Evolutionary conservation across 2,797 vertebrate genomes (phyloP).

Genomic region (Craterocephalus amniculus): DNA sequence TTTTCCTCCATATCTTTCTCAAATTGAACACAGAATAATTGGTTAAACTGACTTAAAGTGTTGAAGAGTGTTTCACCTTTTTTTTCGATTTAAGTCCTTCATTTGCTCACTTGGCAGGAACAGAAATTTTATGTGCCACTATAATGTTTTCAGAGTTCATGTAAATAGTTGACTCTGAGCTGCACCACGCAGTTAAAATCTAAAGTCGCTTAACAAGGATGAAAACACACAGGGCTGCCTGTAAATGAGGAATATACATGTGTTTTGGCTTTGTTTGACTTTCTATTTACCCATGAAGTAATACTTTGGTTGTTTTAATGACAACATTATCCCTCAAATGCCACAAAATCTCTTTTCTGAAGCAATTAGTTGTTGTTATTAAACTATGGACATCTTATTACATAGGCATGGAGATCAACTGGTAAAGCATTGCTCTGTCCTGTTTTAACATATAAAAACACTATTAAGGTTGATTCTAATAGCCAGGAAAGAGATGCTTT

Average conservation of each 20-base stretch:
- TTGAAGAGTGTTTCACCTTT: not conserved
- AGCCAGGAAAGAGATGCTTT: conserved; percentile 39
- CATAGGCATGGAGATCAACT: conserved; percentile 28
- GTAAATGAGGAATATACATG: conserved; percentile 65
- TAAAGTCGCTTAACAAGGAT: conserved; percentile 60
- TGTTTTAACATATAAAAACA: conserved; percentile 51
- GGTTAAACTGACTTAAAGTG: not conserved
- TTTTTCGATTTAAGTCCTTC: not conserved
- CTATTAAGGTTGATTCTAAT: conserved; percentile 24
- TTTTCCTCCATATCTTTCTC: not conserved
- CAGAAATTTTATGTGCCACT: conserved; percentile 10
- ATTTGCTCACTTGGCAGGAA: not conserved
- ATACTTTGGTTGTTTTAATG: conserved; percentile 34
- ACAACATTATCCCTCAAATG: conserved; percentile 32
- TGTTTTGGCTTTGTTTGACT: conserved; percentile 45
- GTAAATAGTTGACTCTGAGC: conserved; percentile 34
- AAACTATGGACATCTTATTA: conserved; percentile 42
- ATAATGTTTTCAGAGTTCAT: conserved; percentile 32
- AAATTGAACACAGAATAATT: not conserved
- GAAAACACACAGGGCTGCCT: conserved; percentile 62
- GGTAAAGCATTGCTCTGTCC: conserved; percentile 36
- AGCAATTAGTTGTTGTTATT: conserved; percentile 40
- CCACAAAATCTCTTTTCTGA: conserved; percentile 30
- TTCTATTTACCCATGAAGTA: conserved; percentile 34
- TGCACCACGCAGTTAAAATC: conserved; percentile 52